Evolutionary conservation across 1,140 invertebrate genomes (phyloP).

Genomic region (Calycopis cecrops): DNA sequence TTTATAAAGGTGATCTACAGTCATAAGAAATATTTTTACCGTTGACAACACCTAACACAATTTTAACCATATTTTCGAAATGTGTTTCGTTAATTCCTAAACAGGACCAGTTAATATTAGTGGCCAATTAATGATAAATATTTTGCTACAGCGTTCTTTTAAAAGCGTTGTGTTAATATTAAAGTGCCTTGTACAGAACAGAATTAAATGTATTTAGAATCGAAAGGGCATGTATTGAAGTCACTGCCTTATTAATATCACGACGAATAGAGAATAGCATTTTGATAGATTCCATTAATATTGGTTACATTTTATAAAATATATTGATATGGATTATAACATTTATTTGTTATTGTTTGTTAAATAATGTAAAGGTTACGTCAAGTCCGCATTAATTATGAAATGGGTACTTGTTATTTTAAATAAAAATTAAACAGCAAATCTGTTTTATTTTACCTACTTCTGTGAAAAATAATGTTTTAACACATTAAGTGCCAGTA

Average conservation of each 20-base stretch:
- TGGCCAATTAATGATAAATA: constrained; percentile 20
- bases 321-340: background rate
- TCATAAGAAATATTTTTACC: too few species aligned
- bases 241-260: constrained; percentile 23
- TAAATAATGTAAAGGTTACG: constrained; percentile 1
- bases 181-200: constrained; percentile 23
- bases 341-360: constrained; percentile 11
- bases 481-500: too few species aligned
- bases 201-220: constrained; percentile 11
- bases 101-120: constrained; percentile 19
- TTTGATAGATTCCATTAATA: constrained; percentile 8
- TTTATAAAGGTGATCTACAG: too few species aligned
- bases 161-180: constrained; percentile 18
- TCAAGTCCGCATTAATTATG: background rate
- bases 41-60: too few species aligned
- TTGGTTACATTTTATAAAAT: constrained; percentile 8
- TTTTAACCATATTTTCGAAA: too few species aligned
- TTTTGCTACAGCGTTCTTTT: constrained; percentile 20
- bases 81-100: constrained; percentile 16
- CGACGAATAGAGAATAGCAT: constrained; percentile 3
- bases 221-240: constrained; percentile 13
- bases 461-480: too few species aligned
- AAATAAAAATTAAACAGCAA: constrained; percentile 1
- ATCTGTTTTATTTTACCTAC: too few species aligned
- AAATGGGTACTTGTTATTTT: constrained; percentile 7